A percentile compares a stretch with the other conserved stretches of the same genome.
These are phyloP conservation scores for Hormaphis cornu DNA, from an alignment of 1,140 invertebrate species.

Conservation along the genomic window DNA sequence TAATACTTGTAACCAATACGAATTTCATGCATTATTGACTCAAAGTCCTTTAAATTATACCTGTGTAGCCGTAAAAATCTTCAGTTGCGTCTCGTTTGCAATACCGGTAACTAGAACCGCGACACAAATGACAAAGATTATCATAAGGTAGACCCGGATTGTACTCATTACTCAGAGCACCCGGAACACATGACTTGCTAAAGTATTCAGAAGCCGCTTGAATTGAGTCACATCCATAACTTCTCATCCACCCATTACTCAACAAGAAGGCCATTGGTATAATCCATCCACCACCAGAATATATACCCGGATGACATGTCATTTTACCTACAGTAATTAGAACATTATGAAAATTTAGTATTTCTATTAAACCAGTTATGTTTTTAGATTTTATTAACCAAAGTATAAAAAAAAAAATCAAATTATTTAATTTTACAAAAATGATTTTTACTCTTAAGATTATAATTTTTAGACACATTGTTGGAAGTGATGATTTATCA, in stretches of 20 bases:
- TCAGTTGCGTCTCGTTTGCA: slow-evolving; percentile 77
- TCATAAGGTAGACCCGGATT: slow-evolving; percentile 72
- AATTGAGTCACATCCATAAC: slow-evolving; percentile 82
- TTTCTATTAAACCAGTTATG: no score
- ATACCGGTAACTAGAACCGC: slow-evolving; percentile 70
- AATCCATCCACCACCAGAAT: slow-evolving; percentile 89
- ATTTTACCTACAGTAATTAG: slow-evolving; percentile 51
- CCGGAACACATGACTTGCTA: slow-evolving; percentile 80
- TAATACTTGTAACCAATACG: not conserved
- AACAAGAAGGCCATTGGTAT: slow-evolving; percentile 87
- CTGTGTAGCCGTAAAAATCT: slow-evolving; percentile 80
- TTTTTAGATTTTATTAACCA: no score
- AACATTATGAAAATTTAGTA: no score
- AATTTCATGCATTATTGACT: not conserved
- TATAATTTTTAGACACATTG: no score
- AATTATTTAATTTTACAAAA: no score
- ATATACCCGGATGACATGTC: slow-evolving; percentile 86
- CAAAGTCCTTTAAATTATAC: slow-evolving; percentile 35
- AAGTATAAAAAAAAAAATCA: no score
- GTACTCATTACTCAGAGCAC: slow-evolving; percentile 73
- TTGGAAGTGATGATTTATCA: no score
- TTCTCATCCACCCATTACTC: slow-evolving; percentile 84
- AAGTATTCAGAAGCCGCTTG: slow-evolving; percentile 88
- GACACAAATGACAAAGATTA: slow-evolving; percentile 88
- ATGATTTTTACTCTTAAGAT: no score